Evolutionary conservation across 2,113 vertebrate species (phyloP).

Genomic region (Lipotes vexillifer): DNA sequence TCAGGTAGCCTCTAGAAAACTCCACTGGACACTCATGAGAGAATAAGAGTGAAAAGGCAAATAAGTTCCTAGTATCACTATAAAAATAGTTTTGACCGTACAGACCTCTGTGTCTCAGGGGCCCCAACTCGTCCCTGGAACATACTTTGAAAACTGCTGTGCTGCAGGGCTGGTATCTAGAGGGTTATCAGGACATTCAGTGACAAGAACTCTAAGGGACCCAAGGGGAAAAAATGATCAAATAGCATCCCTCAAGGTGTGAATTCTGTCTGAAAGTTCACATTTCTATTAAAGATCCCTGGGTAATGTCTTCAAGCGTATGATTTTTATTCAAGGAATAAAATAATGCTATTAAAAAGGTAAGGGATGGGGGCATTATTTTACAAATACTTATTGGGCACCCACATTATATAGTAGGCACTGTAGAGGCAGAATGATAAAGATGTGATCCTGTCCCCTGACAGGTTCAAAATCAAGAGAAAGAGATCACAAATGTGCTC

Average conservation of each 20-base stretch:
- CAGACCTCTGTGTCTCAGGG: not conserved
- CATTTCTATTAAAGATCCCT: not conserved
- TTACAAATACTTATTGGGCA: not conserved
- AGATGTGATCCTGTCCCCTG: not conserved
- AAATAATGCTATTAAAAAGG: not conserved
- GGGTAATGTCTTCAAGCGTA: not conserved
- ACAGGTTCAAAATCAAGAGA: not conserved
- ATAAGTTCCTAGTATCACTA: not conserved
- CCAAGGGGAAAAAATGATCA: not conserved
- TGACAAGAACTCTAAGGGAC: not conserved
- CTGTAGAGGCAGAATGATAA: not conserved
- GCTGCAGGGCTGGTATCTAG: not conserved
- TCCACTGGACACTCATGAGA: not conserved
- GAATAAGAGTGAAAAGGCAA: not conserved
- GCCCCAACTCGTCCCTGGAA: fast-evolving
- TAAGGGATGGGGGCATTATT: not conserved
- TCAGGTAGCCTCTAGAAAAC: not conserved
- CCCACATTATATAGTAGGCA: not conserved
- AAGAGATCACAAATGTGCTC: not conserved
- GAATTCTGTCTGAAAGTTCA: not conserved
- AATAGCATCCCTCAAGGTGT: not conserved
- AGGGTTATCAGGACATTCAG: not conserved
- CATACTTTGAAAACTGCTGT: not conserved
- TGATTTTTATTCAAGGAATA: not conserved
- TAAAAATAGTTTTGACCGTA: not conserved